Evolutionary conservation across 2,888 invertebrate species (phyloP).

Genomic region (Drosophila bunnanda): DNA sequence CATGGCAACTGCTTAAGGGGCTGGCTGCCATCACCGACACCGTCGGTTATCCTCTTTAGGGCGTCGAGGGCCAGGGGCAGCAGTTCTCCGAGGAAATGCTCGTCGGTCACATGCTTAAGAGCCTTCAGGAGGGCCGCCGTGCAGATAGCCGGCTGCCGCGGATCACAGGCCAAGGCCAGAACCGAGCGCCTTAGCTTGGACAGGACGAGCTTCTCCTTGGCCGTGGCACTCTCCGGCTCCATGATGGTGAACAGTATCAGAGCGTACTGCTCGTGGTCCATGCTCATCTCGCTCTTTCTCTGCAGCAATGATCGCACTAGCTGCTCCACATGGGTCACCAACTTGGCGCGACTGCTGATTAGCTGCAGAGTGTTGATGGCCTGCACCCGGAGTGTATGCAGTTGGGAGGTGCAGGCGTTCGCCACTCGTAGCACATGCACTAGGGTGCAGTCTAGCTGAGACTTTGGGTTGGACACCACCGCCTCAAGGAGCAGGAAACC

Average conservation of each 20-base stretch:
- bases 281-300: conserved; percentile 87
- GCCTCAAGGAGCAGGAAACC: conserved; percentile 83
- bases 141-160: conserved; percentile 57
- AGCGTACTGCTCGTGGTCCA: conserved; percentile 89
- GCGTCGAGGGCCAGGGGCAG: conserved; percentile 66
- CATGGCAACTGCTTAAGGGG: conserved; percentile 83
- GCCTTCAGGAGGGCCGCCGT: conserved; percentile 65
- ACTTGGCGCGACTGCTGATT: conserved; percentile 29
- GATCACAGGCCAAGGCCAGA: conserved; percentile 58
- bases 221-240: conserved; percentile 35
- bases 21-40: conserved; percentile 7
- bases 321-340: conserved; percentile 79
- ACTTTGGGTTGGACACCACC: conserved; percentile 49
- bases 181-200: conserved; percentile 59
- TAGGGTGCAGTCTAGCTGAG: conserved; percentile 48
- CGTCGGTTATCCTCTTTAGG: conserved; percentile 48
- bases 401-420: conserved; percentile 86
- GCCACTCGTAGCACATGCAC: conserved; percentile 76
- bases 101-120: conserved; percentile 77
- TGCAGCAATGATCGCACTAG: conserved; percentile 80
- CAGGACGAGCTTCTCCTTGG: conserved; percentile 72
- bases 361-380: conserved; percentile 86
- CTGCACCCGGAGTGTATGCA: conserved; percentile 86
- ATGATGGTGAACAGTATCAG: conserved; percentile 88
- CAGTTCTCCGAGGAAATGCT: conserved; percentile 58